Base-by-base conservation (phyloP, 2,888 invertebrate species). In the Eulithis testata region DNA sequence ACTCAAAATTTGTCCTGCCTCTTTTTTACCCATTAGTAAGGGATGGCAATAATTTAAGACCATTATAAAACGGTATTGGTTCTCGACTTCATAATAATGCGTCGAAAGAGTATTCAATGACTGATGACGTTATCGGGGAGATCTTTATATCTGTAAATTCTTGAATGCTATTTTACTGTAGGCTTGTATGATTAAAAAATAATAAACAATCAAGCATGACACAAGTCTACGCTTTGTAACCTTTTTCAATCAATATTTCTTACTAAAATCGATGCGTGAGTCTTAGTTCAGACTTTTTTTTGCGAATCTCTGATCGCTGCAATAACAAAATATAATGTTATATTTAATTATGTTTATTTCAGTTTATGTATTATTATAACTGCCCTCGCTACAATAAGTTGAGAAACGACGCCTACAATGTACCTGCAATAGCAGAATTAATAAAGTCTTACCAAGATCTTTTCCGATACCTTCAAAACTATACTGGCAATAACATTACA, bases 291-390 rank as follows among this genome's bases (percentile, higher is more conserved):
- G 31, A 5, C 6, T 31, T 31, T 31, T 31, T 2, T 31, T 5
- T 31, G 5, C 6, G 31, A 31, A 31, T 31, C 21, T 31, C 31
- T 31, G 31, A 31, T 31, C 6, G 1, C 45, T 21, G 11, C 11
- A 40, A 27, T n/a, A 31, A 44, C 11, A 40, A 40, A 40, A 27
- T n/a, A 21, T 21, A 21, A 21, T 21, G 21, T 21, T 21, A 21
- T 21, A 21, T 21, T 21, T 21, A 1, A 49, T 12, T 54, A 5
- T 61, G 57, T 60, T 65, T 68, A 70, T 86, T 85, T 54, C 83
- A 93, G 93, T 77, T 93, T n/a, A 76, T 92, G 43, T 93, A 92
- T 73, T 92, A 89, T 83, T 91, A 90, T 73, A 91, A 90, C 71
- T 93, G 93, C 65, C 90, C 89, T 5, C 77, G 83, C 11, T 94